Evolutionary conservation across 2,113 vertebrate species (phyloP).

Genomic region (Ophiodon elongatus): DNA sequence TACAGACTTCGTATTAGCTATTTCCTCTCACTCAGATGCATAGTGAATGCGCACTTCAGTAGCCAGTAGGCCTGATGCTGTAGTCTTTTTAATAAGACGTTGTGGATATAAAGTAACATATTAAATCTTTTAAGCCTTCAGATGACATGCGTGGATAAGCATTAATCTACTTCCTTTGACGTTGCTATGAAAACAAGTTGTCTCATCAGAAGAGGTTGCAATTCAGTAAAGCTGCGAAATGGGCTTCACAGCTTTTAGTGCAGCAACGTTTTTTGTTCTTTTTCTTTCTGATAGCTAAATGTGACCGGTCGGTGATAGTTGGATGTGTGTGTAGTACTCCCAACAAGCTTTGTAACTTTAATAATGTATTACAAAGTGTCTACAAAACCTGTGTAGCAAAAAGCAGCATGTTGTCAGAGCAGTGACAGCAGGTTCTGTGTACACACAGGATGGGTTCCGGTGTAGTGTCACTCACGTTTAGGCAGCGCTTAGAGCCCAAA

Average conservation of each 20-base stretch:
- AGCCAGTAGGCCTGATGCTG: not conserved
- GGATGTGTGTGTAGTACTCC: not conserved
- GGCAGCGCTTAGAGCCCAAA: not conserved
- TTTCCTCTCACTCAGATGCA: not conserved
- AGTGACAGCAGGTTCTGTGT: not conserved
- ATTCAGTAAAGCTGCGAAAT: not conserved
- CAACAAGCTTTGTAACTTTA: not conserved
- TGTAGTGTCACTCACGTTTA: not conserved
- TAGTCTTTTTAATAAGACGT: not conserved
- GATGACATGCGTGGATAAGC: not conserved
- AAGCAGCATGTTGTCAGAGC: not conserved
- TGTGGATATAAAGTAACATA: not conserved
- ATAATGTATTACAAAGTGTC: not conserved
- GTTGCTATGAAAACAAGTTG: not conserved
- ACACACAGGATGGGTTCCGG: not conserved
- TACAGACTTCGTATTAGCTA: not conserved
- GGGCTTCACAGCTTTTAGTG: not conserved
- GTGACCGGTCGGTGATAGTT: not conserved
- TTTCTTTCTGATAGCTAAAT: not conserved
- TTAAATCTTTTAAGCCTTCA: not conserved
- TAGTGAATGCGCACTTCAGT: not conserved
- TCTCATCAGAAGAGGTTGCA: not conserved
- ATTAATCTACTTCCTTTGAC: not conserved
- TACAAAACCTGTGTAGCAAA: not conserved
- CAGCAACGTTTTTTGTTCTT: not conserved